These are phyloP conservation scores for Clitarchus hookeri DNA, from an alignment of 2,888 invertebrate genomes.

Conservation along the genomic window DNA sequence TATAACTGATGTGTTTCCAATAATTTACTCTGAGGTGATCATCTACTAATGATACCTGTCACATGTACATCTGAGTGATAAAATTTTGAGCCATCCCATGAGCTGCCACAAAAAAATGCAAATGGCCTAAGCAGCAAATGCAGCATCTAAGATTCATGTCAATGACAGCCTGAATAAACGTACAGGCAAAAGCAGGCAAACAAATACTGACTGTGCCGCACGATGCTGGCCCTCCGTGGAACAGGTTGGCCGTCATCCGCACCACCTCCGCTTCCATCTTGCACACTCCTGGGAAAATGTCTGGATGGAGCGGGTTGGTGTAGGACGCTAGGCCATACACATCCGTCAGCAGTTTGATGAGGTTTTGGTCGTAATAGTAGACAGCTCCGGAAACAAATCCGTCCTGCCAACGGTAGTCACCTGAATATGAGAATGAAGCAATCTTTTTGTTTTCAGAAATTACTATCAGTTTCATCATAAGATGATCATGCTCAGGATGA, in stretches of 20 bases:
- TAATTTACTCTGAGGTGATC: no score
- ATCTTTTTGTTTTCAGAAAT: no score
- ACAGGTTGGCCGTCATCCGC: conserved; percentile 80
- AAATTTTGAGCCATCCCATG: no score
- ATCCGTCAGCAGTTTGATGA: conserved; percentile 74
- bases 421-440: conserved; percentile 52
- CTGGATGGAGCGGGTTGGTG: conserved; percentile 96
- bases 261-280: conserved; percentile 99
- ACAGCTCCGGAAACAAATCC: conserved; percentile 93
- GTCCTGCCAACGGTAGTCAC: conserved; percentile 77
- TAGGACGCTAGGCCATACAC: conserved; percentile 88
- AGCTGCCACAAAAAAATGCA: no score
- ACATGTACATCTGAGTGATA: no score
- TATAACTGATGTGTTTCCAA: no score
- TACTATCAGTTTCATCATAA: no score
- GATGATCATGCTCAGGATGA: no score
- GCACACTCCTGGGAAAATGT: conserved; percentile 93
- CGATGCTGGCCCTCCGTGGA: conserved; percentile 76
- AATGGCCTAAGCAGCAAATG: conserved; percentile 22
- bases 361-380: conserved; percentile 75
- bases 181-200: not conserved
- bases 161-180: conserved; percentile 19
- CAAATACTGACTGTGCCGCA: conserved; percentile 75
- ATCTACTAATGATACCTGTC: no score
- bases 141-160: not conserved